These are phyloP conservation scores for Machimus rusticus DNA, from an alignment of 2,888 invertebrate species.

Conservation along the genomic window DNA sequence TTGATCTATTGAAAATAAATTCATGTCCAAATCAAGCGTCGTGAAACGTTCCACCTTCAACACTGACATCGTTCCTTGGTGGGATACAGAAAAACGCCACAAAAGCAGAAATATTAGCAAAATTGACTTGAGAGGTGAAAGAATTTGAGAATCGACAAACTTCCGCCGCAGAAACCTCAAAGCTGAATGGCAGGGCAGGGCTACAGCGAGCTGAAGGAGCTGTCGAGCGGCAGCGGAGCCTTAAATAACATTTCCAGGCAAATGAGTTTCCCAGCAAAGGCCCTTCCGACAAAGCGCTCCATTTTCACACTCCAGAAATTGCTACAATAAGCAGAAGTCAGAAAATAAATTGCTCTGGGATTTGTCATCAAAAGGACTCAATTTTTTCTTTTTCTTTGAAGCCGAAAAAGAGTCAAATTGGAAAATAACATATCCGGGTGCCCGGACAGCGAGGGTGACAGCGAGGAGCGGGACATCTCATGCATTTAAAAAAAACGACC, in stretches of 20 bases:
- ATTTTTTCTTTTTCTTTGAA: constrained; percentile 19
- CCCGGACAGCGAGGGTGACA: neutral
- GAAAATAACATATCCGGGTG: constrained; percentile 7
- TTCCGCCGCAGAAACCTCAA: neutral
- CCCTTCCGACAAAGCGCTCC: neutral
- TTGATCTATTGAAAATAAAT: neutral
- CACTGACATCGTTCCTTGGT: neutral
- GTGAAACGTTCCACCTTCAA: neutral
- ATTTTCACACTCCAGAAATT: constrained; percentile 35
- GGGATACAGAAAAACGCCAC: neutral
- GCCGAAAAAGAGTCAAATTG: constrained; percentile 22
- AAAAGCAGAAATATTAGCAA: neutral
- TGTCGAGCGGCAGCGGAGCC: neutral
- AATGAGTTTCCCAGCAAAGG: constrained; percentile 17
- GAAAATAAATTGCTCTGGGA: constrained; percentile 31
- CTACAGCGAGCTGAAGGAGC: neutral
- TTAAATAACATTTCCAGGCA: constrained; percentile 31
- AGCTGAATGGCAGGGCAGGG: neutral
- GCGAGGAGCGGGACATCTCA: neutral
- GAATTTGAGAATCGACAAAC: neutral
- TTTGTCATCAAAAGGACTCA: constrained; percentile 35
- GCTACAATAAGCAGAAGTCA: constrained; percentile 38
- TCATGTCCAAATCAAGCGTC: neutral
- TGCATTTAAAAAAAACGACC: neutral
- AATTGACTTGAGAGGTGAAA: neutral